Percentiles rank a stretch among this genome's conserved stretches.
These are phyloP conservation scores for Physella acuta DNA, from an alignment of 1,140 invertebrate species.

Conservation along the genomic window DNA sequence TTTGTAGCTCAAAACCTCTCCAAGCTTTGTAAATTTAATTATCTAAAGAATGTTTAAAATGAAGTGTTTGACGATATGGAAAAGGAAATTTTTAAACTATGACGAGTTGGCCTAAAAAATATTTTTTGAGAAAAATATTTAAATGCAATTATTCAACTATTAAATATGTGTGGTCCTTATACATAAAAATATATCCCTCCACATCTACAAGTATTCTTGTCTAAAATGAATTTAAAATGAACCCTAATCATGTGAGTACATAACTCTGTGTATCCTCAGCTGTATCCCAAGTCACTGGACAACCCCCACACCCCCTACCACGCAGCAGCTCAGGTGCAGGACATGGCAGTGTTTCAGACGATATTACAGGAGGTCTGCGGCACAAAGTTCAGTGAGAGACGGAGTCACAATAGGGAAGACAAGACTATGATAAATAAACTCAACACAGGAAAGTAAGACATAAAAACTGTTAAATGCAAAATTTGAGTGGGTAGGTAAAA, in stretches of 20 bases:
- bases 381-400: slow-evolving; percentile 28
- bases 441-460: slow-evolving; percentile 40
- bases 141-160: not conserved
- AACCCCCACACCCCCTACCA: slow-evolving; percentile 41
- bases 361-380: slow-evolving; percentile 46
- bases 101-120: too few relatives aligned
- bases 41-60: not conserved
- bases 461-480: not conserved
- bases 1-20: not conserved
- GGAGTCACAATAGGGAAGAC: slow-evolving; percentile 25
- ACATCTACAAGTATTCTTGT: not conserved
- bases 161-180: too few relatives aligned
- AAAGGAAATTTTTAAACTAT: not conserved
- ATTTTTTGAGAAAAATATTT: not conserved
- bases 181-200: not conserved
- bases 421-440: slow-evolving; percentile 36
- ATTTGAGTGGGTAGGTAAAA: slow-evolving; percentile 7
- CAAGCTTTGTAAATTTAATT: not conserved
- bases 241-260: too few relatives aligned
- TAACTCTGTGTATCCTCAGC: too few relatives aligned
- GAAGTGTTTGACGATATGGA: not conserved
- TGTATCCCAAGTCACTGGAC: slow-evolving; percentile 25
- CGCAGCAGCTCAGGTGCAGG: slow-evolving; percentile 54
- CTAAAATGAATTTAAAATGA: not conserved
- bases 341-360: slow-evolving; percentile 49